Base-by-base conservation (phyloP, 2,888 invertebrate species). In the Asteroscopus sphinx region DNA sequence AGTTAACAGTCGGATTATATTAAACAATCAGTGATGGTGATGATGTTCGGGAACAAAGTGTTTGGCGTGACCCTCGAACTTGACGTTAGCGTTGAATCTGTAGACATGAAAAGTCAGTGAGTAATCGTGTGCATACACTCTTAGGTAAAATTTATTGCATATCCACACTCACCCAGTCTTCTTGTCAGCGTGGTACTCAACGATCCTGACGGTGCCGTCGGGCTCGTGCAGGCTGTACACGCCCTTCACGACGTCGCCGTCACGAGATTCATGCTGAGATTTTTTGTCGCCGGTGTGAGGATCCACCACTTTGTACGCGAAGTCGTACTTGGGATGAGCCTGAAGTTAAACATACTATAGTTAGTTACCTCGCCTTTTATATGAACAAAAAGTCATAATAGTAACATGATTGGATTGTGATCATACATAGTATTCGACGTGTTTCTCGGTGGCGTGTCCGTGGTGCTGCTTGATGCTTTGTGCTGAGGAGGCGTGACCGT, bases 261-360 rank as follows among this genome's bases (percentile, higher is more conserved):
- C 81, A 63, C 86, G 85, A 62, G 68, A 55, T 68, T 86, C 86
- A 15, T 85, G 82, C 61, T 86, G 86, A 32, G 77, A 76, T 73
- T 86, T 85, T 68, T 84, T 79, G 79, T 94, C 94, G 11, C 91
- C 91, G 68, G 92, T 92, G 75, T 92, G 90, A 26, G 85, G 83
- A 73, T 93, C 93, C 62, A 82, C 77, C 11, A 93, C 92, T 52
- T 90, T 89, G 75, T 93, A 93, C 52, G 84, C 86, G 75, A 85
- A 91, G 61, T 86, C 87, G 80, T 58, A 59, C n/a, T 59, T 46
- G 8, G 56, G 58, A 16, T 58, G 63, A 46, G 59, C 28, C 63
- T 69, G 44, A 0, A 25, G n/a, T n/a, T n/a, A n/a, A 0, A 47
- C 0, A 39, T 11, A 0, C 3, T 0, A 6, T 0, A 7, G 7